These are phyloP conservation scores for Gymnorhina tibicen DNA, from an alignment of 2,113 vertebrate genomes.

Conservation along the genomic window DNA sequence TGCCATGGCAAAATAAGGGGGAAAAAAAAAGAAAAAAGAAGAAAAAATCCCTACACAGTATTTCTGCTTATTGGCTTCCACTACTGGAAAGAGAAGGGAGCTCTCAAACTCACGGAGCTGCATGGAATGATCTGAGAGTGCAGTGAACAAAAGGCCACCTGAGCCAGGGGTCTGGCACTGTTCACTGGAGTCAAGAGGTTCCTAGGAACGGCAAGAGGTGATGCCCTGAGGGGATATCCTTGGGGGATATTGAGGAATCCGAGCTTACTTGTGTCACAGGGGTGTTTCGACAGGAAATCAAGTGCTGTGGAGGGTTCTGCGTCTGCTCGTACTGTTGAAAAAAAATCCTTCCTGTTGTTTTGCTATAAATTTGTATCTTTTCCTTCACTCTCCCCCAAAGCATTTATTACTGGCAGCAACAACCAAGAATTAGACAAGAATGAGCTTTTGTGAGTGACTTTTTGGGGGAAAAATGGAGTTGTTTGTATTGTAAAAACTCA, in stretches of 20 bases:
- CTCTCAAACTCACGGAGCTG: not conserved
- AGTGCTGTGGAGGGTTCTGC: not conserved
- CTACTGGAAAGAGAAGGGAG: not conserved
- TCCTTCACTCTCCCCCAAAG: not conserved
- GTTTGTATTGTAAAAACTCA: not conserved
- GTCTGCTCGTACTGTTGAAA: not conserved
- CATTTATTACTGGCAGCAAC: not conserved
- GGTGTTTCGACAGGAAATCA: not conserved
- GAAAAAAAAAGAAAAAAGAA: fast-evolving
- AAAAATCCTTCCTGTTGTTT: not conserved
- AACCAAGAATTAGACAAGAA: not conserved
- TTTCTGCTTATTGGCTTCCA: not conserved
- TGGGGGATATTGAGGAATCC: not conserved
- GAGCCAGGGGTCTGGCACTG: not conserved
- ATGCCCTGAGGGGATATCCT: not conserved
- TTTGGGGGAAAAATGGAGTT: not conserved
- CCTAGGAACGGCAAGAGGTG: not conserved
- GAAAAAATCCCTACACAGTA: fast-evolving
- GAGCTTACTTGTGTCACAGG: not conserved
- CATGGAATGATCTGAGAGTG: fast-evolving
- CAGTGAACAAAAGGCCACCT: fast-evolving
- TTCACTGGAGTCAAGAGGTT: not conserved
- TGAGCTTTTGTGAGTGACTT: not conserved
- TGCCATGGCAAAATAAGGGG: not conserved
- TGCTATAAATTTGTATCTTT: not conserved